Conservation (phyloP, 2,888 invertebrate species). For the Epinotia demarniana region DNA sequence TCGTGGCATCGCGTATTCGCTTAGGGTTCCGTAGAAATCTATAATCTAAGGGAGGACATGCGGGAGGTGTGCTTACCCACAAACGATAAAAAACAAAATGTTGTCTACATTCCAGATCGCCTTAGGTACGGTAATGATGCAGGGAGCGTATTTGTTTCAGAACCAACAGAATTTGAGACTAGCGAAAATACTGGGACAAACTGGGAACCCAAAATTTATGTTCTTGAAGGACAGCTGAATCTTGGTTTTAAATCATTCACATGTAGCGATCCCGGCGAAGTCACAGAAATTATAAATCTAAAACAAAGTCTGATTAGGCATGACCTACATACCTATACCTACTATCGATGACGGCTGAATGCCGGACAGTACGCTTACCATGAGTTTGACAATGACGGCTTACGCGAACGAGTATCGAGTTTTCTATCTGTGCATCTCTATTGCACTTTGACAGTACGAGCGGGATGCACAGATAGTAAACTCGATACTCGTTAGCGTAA, state of each 20-base stretch:
- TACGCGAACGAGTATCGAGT: no score
- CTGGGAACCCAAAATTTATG: background rate
- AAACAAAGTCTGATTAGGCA: background rate
- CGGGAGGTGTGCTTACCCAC: background rate
- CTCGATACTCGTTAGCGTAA: no score
- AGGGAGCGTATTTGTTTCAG: background rate
- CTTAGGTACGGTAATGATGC: background rate
- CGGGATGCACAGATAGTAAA: no score
- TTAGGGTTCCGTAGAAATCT: no score
- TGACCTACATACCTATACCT: background rate
- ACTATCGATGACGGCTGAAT: background rate
- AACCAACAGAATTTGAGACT: background rate
- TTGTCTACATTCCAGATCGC: background rate
- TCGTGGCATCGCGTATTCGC: no score
- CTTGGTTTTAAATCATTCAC: background rate
- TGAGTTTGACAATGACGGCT: no score
- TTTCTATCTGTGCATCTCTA: no score
- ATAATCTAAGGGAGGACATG: background rate
- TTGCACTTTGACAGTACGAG: no score
- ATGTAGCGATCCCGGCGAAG: background rate
- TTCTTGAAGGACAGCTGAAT: background rate
- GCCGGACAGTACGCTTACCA: no score
- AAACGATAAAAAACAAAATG: background rate
- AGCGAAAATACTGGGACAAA: background rate
- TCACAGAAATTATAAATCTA: background rate